A percentile compares a stretch with the other conserved stretches of the same genome.
phyloP scores from a whole-genome alignment of 2,888 invertebrate genomes.

The Drosophila kambysellisi region DNA sequence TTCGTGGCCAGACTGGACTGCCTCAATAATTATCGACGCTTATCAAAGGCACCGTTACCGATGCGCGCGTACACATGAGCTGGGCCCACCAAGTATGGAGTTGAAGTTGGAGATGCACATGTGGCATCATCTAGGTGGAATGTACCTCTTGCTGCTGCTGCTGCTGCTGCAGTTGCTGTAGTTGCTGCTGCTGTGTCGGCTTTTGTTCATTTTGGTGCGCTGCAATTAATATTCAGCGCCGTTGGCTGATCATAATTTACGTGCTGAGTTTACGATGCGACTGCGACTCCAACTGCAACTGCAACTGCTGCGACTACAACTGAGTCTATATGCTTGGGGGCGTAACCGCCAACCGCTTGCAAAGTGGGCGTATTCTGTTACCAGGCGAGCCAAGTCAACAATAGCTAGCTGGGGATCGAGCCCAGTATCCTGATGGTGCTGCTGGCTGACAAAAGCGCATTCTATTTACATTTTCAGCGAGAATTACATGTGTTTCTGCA shows the following conservation, averaged over 20 bases:
- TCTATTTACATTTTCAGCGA: conserved; percentile 54
- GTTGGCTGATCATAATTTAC: conserved; percentile 85
- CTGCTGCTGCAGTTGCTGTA: conserved; percentile 28
- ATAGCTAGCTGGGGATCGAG: conserved; percentile 26
- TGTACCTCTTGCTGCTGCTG: conserved; percentile 45
- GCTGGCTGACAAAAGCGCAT: conserved; percentile 51
- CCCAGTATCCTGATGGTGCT: conserved; percentile 9
- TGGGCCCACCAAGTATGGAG: conserved; percentile 61
- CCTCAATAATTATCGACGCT: conserved; percentile 83
- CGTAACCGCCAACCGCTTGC: conserved; percentile 68
- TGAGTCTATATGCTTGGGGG: conserved; percentile 42
- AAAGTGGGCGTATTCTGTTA: conserved; percentile 70
- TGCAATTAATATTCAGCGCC: conserved; percentile 85
- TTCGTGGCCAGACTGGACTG: conserved; percentile 37
- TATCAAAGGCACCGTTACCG: conserved; percentile 82
- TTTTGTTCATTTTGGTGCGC: conserved; percentile 77
- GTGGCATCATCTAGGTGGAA: conserved; percentile 66
- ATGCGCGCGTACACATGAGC: conserved; percentile 70
- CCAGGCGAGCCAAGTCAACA: conserved; percentile 47
- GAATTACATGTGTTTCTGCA: conserved; percentile 57
- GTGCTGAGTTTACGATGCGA: conserved; percentile 84
- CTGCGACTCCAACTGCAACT: conserved; percentile 33
- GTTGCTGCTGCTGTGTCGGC: conserved; percentile 52
- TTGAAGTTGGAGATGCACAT: conserved; percentile 25
- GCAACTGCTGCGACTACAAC: conserved; percentile 18